Percentiles rank a stretch among this genome's conserved stretches.
phyloP scores from a whole-genome alignment of 2,888 invertebrate genomes.

The Caenorhabditis sp. region DNA sequence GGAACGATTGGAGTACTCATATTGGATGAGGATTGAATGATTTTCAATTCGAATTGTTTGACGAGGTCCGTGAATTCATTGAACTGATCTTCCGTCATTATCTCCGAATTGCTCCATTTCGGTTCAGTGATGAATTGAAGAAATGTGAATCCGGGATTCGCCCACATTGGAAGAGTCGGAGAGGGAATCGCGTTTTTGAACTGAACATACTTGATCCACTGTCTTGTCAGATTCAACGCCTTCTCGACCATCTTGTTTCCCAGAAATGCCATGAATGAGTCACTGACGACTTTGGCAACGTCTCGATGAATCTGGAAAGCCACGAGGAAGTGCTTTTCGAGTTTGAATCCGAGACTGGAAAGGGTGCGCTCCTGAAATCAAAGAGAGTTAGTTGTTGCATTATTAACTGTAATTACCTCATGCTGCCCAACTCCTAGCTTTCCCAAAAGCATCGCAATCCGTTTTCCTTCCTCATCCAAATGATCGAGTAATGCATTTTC shows the following conservation, averaged over 20 bases:
- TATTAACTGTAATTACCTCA: too few relatives aligned
- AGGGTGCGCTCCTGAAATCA: slow-evolving; percentile 44
- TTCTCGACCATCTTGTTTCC: slow-evolving; percentile 62
- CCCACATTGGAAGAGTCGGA: slow-evolving; percentile 70
- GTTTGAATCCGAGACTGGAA: slow-evolving; percentile 56
- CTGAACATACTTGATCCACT: slow-evolving; percentile 56
- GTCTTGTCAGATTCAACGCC: slow-evolving; percentile 39
- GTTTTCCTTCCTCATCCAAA: slow-evolving; percentile 54
- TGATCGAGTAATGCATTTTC: slow-evolving; percentile 46
- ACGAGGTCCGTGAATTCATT: slow-evolving; percentile 37
- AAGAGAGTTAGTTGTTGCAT: not conserved
- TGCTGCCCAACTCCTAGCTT: slow-evolving; percentile 31
- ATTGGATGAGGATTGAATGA: slow-evolving; percentile 39
- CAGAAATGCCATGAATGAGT: slow-evolving; percentile 50
- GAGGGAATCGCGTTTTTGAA: slow-evolving; percentile 45
- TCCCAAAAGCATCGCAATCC: slow-evolving; percentile 37
- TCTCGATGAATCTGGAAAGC: slow-evolving; percentile 71
- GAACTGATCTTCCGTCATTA: slow-evolving; percentile 61
- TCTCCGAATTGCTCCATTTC: slow-evolving; percentile 63
- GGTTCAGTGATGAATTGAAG: slow-evolving; percentile 69
- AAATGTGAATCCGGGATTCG: slow-evolving; percentile 69
- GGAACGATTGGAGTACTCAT: slow-evolving; percentile 39
- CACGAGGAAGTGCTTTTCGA: slow-evolving; percentile 61
- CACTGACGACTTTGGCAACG: slow-evolving; percentile 62
- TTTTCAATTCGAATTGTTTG: slow-evolving; percentile 47